Conservation (phyloP, 2,888 invertebrate genomes). For the Meiosimyza platycephala region DNA sequence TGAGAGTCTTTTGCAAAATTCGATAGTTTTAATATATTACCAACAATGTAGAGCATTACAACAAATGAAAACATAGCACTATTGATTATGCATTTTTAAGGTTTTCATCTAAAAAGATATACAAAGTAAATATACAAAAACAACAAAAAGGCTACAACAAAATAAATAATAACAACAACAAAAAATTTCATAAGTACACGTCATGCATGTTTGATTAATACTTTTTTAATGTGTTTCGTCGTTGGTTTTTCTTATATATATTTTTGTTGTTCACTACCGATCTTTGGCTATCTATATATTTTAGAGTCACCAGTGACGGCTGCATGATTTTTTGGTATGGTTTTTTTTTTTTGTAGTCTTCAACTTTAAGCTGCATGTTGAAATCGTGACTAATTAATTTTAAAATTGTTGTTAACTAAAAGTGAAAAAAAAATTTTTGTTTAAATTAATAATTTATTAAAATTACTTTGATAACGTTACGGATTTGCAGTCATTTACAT, state of each 20-base stretch:
- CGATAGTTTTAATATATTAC: no score
- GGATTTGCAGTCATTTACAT: conserved; percentile 4
- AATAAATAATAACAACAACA: conserved; percentile 5
- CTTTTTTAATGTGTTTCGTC: conserved; percentile 17
- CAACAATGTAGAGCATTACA: no score
- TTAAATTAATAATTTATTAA: conserved; percentile 29
- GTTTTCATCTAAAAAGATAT: not conserved
- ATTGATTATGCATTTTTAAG: conserved; percentile 9
- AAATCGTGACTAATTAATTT: conserved; percentile 33
- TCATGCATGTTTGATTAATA: conserved; percentile 34
- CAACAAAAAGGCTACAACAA: not conserved
- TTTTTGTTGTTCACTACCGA: not conserved
- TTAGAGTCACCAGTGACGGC: not conserved
- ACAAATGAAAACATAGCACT: no score
- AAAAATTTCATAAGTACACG: conserved; percentile 19
- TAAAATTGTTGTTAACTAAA: conserved; percentile 13
- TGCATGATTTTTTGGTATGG: not conserved
- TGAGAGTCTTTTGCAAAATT: no score
- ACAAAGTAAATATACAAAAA: conserved; percentile 1
- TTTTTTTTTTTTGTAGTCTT: not conserved
- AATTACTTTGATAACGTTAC: conserved; percentile 18
- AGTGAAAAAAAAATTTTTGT: conserved; percentile 9
- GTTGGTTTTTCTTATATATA: not conserved
- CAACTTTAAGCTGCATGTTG: conserved; percentile 1
- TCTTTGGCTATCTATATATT: not conserved